These are phyloP conservation scores for Drosophila tani DNA, from an alignment of 1,140 invertebrate genomes.

Conservation along the genomic window DNA sequence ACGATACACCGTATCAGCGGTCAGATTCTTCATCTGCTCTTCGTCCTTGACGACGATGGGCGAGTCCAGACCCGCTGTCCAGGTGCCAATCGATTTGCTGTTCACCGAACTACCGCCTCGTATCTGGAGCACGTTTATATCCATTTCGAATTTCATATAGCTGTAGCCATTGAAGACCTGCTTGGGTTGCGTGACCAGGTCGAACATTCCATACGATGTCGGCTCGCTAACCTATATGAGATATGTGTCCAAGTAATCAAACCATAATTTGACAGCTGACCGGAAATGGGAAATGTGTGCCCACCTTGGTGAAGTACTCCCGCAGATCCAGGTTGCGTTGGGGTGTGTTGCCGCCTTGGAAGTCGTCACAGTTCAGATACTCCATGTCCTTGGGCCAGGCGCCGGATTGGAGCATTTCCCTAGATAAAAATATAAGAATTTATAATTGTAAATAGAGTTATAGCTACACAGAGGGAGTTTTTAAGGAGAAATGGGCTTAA, in stretches of 20 bases:
- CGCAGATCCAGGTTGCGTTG: slow-evolving; percentile 87
- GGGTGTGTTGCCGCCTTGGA: slow-evolving; percentile 90
- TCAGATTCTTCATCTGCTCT: slow-evolving; percentile 89
- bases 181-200: slow-evolving; percentile 81
- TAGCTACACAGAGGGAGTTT: too few species aligned
- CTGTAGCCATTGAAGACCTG: slow-evolving; percentile 88
- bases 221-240: slow-evolving; percentile 86
- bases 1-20: slow-evolving; percentile 92
- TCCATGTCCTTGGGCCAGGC: slow-evolving; percentile 90
- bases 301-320: slow-evolving; percentile 86
- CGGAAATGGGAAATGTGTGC: slow-evolving; percentile 28
- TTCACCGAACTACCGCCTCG: slow-evolving; percentile 88
- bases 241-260: slow-evolving; percentile 56
- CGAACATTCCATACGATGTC: slow-evolving; percentile 88
- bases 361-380: slow-evolving; percentile 91
- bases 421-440: slow-evolving; percentile 11
- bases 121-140: slow-evolving; percentile 88
- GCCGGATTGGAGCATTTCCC: slow-evolving; percentile 86
- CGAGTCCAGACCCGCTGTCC: slow-evolving; percentile 89
- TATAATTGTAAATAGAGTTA: not conserved
- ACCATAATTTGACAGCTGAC: slow-evolving; percentile 62
- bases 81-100: slow-evolving; percentile 87
- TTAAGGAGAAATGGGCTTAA: too few species aligned
- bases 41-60: slow-evolving; percentile 88
- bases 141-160: slow-evolving; percentile 90